Evolutionary conservation across 2,888 invertebrate genomes (phyloP).

Genomic region (Arctia plantaginis): DNA sequence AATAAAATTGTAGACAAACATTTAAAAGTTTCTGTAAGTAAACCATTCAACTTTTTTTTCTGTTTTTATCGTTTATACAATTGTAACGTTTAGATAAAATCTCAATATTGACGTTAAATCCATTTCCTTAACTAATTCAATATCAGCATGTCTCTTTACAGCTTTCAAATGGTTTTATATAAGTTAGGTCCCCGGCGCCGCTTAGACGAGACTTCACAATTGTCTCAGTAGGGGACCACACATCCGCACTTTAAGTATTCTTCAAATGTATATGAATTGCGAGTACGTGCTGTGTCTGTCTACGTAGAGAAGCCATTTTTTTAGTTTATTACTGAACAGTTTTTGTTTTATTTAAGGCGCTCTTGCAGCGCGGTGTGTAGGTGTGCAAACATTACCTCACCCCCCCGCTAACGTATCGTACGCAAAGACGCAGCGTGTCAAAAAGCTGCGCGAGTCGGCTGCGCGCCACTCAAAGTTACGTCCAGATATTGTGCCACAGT

Average conservation of each 20-base stretch:
- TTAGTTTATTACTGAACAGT: not conserved
- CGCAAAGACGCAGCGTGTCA: no score
- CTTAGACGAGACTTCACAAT: slow-evolving; percentile 40
- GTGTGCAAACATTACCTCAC: no score
- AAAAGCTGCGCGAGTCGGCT: no score
- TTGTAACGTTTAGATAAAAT: not conserved
- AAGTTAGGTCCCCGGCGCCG: slow-evolving; percentile 37
- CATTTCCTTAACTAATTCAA: slow-evolving; percentile 14
- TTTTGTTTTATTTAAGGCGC: not conserved
- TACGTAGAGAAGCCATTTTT: not conserved
- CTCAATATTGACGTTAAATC: not conserved
- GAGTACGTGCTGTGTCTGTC: not conserved
- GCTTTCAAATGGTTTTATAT: slow-evolving; percentile 34
- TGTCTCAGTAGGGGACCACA: slow-evolving; percentile 41
- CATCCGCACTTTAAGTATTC: not conserved
- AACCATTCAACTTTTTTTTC: not conserved
- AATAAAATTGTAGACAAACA: not conserved
- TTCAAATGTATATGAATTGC: not conserved
- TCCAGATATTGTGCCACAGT: no score
- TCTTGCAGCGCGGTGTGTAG: no score
- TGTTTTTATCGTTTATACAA: not conserved
- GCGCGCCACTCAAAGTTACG: no score
- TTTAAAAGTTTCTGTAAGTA: not conserved
- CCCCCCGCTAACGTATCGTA: no score
- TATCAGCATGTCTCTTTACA: slow-evolving; percentile 16